Base-by-base conservation (phyloP, 2,888 invertebrate species). In the Stomorhina lunata region DNA sequence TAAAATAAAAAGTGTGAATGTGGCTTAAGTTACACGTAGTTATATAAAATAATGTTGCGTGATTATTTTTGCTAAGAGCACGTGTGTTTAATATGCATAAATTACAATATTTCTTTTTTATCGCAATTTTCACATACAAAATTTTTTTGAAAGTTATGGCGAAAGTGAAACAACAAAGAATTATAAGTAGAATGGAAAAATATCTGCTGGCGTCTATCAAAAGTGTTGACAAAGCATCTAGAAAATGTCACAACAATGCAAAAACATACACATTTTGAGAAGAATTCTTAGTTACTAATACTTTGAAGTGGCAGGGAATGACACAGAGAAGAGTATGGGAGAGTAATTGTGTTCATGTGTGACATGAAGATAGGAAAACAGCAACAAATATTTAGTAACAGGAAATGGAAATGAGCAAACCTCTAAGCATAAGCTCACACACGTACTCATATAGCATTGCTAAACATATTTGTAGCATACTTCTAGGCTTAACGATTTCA, bases 211-310 rank as follows among this genome's bases (percentile, higher is more conserved):
- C n/a, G 32, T 57, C 12, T 57, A 20, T 12, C 15, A 25, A 50
- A 34, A 40, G 68, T 53, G 66, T 66, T 66, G 50, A 37, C 66
- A 53, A 50, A 50, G n/a, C 50, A 66, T 66, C 37, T 25, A 20
- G 10, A 50, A 66, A 66, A 66, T 66, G 66, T 53, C 53, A 37
- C 53, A 66, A 37, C 10, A 66, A 34, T n/a, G n/a, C 32, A 55
- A 17, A 48, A 10, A 48, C 7, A 5, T 12, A 48, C 1, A 45
- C 29, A 45, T 61, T 59, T n/a, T 72, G n/a, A n/a, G n/a, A n/a
- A n/a, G n/a, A n/a, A n/a, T 32, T 22, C 17, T 29, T 55, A 32
- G n/a, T n/a, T 15, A 40, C 40, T 40, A 61, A 27, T 12, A 43
- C 15, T 45, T 61, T n/a, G 37, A 10, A n/a, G n/a, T n/a, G n/a